Conservation (phyloP, 23 tunicate species). For the Styela clava region DNA sequence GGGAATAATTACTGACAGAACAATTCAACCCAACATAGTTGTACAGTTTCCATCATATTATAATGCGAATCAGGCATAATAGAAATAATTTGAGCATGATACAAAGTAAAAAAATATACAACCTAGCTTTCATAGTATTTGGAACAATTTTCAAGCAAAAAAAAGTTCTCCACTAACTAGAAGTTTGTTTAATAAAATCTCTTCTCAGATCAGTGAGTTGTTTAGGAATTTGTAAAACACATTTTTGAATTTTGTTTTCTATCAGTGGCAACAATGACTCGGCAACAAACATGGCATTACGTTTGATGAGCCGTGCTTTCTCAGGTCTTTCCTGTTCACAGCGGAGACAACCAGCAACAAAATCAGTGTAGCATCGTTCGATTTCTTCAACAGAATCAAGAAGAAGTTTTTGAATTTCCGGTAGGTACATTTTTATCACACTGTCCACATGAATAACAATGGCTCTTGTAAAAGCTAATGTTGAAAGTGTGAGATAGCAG, state of each 20-base stretch:
- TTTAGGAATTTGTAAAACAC: constrained; percentile 36
- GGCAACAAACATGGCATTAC: constrained; percentile 68
- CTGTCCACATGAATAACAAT: constrained; percentile 81
- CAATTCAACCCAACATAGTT: too few relatives aligned
- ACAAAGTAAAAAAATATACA: too few relatives aligned
- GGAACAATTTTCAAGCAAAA: too few relatives aligned
- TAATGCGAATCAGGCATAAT: too few relatives aligned
- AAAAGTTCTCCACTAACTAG: too few relatives aligned
- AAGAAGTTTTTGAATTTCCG: constrained; percentile 55
- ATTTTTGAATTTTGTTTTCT: constrained; percentile 68
- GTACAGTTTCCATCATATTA: too few relatives aligned
- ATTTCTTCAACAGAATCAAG: constrained; percentile 55
- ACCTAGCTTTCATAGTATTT: too few relatives aligned
- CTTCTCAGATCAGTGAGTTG: constrained; percentile 33
- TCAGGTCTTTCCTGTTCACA: constrained; percentile 50
- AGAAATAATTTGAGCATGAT: too few relatives aligned
- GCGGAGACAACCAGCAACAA: constrained; percentile 65
- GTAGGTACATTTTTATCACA: constrained; percentile 68
- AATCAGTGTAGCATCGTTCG: constrained; percentile 51
- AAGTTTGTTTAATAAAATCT: constrained; percentile 31
- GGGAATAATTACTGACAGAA: too few relatives aligned
- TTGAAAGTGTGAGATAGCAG: constrained; percentile 65
- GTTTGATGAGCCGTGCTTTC: constrained; percentile 57
- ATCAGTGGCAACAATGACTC: constrained; percentile 65
- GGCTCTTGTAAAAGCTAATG: constrained; percentile 81